Conservation (phyloP, 2,113 vertebrate species). For the Cranoglanis bouderius region DNA sequence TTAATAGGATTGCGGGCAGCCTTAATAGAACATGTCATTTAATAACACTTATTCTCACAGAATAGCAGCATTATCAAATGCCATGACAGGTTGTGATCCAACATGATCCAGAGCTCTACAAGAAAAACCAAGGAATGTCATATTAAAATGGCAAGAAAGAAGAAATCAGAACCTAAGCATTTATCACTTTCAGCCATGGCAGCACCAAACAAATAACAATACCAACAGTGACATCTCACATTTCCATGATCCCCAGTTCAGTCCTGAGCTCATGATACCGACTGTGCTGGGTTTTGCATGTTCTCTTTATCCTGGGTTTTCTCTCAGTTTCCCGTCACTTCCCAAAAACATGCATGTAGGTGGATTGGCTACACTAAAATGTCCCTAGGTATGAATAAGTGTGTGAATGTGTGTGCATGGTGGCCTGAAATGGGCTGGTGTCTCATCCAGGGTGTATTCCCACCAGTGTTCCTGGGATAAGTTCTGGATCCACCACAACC, state of each 20-base stretch:
- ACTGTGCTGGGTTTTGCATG: neutral
- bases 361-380: neutral
- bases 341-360: neutral
- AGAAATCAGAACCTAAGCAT: neutral
- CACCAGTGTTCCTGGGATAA: neutral
- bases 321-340: neutral
- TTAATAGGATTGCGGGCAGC: slow-evolving; percentile 21
- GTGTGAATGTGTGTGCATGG: neutral
- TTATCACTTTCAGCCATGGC: neutral
- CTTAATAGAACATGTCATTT: slow-evolving; percentile 46
- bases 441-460: neutral
- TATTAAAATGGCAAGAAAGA: neutral
- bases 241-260: neutral
- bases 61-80: slow-evolving; percentile 17
- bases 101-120: neutral
- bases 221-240: neutral
- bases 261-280: neutral
- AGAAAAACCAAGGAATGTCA: neutral
- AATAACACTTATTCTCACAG: slow-evolving; percentile 34
- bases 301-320: neutral
- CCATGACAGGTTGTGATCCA: neutral
- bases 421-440: neutral
- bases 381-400: neutral
- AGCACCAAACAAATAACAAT: neutral
- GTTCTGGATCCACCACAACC: neutral